These are phyloP conservation scores for Harpalus rufipes DNA, from an alignment of 2,888 invertebrate genomes.

Conservation along the genomic window DNA sequence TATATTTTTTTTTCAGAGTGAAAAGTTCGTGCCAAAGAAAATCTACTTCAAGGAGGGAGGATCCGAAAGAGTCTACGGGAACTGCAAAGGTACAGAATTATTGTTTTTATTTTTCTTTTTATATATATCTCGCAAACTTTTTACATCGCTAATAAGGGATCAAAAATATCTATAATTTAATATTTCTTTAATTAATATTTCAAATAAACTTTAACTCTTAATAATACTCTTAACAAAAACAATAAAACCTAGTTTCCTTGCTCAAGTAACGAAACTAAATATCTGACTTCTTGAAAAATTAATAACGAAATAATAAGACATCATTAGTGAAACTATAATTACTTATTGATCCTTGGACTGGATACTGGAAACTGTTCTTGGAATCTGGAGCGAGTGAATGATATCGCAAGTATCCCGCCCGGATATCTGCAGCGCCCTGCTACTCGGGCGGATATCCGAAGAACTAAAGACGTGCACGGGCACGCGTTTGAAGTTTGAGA, in stretches of 20 bases:
- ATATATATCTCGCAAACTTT: too few relatives aligned
- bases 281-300: neutral
- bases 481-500: conserved; percentile 1
- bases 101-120: too few relatives aligned
- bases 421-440: conserved; percentile 17
- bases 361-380: neutral
- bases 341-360: conserved; percentile 6
- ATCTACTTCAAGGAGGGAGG: too few relatives aligned
- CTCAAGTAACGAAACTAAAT: neutral
- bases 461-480: neutral
- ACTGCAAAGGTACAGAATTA: too few relatives aligned
- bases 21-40: too few relatives aligned
- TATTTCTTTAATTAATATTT: neutral
- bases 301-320: conserved; percentile 13
- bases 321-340: conserved; percentile 22
- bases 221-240: neutral
- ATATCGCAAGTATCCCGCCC: conserved; percentile 26
- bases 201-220: neutral
- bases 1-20: too few relatives aligned
- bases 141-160: neutral
- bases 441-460: conserved; percentile 6
- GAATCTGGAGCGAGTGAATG: conserved; percentile 17
- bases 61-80: too few relatives aligned
- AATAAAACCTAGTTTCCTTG: neutral
- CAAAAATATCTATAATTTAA: neutral